Base-by-base conservation (phyloP, 2,797 vertebrate genomes). In the Pangasius krempfi region DNA sequence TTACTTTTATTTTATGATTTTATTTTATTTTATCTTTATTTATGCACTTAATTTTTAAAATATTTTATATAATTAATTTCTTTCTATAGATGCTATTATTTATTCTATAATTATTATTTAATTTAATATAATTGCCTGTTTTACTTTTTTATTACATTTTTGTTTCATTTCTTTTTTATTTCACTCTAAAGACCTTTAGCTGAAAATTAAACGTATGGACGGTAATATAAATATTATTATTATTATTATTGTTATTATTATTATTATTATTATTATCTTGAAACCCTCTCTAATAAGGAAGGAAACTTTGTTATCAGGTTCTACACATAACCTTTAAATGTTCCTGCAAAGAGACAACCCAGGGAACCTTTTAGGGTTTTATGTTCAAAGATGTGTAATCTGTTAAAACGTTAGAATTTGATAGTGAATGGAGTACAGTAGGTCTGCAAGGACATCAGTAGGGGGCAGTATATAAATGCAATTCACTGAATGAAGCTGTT, bases 391-490 rank as follows among this genome's bases (percentile, higher is more conserved):
- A 3, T 52, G 47, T 20, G 27, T 78, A 16, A 78, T 30, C 25
- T 50, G 13, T 14, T 50, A 20, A 52, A 54, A 18, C 75, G 6
- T 14, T 5, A 13, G 18, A 54, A 27, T 79, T 30, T 78, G 14
- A 47, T 50, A 50, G 22, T 47, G 22, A 75, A 47, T 47, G 14
- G 6, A 33, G 30, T 44, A 44, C 44, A 44, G 44, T 4, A 33
- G 30, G 18, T 37, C 27, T 52, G 16, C 1, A 56, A 2, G 30
- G 9, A 54, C 4, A 79, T 54, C 95, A 95, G 92, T 92, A 89
- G 95, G 92, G 92, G 95, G 94, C 89, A 91, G 89, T 93, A 79
- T 80, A 87, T 89, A 75, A 82, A 90, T 84, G 90, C 88, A 40
- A 30, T 81, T 84, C 40, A 16, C 0, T 47, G 64, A 85, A 88